Conservation (phyloP, 2,113 vertebrate genomes). For the Cochlearius cochlearius region DNA sequence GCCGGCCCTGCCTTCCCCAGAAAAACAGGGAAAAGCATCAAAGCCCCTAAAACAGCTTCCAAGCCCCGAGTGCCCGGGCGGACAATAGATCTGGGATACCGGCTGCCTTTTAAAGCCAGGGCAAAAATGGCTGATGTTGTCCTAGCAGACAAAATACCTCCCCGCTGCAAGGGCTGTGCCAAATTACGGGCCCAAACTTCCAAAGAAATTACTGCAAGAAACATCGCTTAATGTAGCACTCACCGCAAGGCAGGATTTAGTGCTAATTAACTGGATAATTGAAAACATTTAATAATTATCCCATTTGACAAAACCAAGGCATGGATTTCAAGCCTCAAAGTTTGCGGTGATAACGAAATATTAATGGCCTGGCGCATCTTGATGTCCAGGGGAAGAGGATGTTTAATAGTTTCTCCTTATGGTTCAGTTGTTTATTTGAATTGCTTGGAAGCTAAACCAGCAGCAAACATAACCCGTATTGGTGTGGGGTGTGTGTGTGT, state of each 20-base stretch:
- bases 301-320: neutral
- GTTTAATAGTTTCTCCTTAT: conserved; percentile 49
- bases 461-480: conserved; percentile 12
- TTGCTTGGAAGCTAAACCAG: conserved; percentile 34
- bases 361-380: neutral
- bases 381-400: conserved; percentile 3
- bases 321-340: neutral
- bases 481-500: neutral
- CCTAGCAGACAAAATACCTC: neutral
- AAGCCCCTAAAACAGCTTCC: neutral
- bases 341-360: conserved; percentile 26
- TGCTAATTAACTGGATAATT: neutral
- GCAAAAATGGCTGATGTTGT: neutral
- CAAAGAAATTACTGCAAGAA: neutral
- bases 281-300: conserved; percentile 25
- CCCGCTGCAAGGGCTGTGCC: neutral
- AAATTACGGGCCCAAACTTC: neutral
- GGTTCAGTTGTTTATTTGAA: conserved; percentile 54
- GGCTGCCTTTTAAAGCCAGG: neutral
- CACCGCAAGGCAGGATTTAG: neutral
- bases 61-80: rapidly evolving
- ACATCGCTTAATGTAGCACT: rapidly evolving
- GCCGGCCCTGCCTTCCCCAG: neutral
- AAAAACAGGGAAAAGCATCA: neutral
- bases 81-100: neutral